phyloP scores from a whole-genome alignment of 2,797 vertebrate species.

The Loris lydekkerianus region DNA sequence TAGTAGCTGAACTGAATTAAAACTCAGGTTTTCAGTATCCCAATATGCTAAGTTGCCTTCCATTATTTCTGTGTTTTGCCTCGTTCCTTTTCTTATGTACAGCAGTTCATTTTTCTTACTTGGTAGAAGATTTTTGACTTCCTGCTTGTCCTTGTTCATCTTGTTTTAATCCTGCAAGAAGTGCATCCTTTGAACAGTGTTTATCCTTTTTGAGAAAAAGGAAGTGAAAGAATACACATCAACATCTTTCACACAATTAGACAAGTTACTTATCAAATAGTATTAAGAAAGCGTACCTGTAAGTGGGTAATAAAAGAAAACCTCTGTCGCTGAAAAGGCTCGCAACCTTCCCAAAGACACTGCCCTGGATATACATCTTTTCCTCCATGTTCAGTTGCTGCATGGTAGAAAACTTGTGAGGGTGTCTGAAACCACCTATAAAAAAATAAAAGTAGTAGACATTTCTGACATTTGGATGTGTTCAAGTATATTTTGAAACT shows the following conservation, averaged over 20 bases:
- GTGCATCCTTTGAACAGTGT: constrained; percentile 98
- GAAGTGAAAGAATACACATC: constrained; percentile 38
- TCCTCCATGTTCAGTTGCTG: constrained; percentile 97
- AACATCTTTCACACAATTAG: constrained; percentile 39
- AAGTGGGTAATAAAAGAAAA: constrained; percentile 99
- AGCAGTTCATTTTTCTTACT: constrained; percentile 89
- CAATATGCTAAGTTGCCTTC: background rate
- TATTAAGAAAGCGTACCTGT: constrained; percentile 91
- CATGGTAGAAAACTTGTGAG: constrained; percentile 98
- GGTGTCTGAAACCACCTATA: constrained; percentile 98
- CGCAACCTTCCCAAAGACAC: constrained; percentile 98
- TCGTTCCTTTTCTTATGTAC: background rate
- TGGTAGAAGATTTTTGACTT: constrained; percentile 95
- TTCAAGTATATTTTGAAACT: constrained; percentile 33
- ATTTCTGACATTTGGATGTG: background rate
- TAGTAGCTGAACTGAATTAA: background rate
- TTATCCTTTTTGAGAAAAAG: constrained; percentile 93
- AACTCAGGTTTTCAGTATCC: background rate
- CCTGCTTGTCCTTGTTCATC: constrained; percentile 96
- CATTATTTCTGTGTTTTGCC: background rate
- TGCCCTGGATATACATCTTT: constrained; percentile 97
- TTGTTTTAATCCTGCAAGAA: constrained; percentile 96
- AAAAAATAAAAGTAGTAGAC: constrained; percentile 51
- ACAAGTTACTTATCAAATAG: constrained; percentile 13
- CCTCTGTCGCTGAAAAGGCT: constrained; percentile 97